Conservation (phyloP, 2,113 vertebrate species). For the Cavia aperea region DNA sequence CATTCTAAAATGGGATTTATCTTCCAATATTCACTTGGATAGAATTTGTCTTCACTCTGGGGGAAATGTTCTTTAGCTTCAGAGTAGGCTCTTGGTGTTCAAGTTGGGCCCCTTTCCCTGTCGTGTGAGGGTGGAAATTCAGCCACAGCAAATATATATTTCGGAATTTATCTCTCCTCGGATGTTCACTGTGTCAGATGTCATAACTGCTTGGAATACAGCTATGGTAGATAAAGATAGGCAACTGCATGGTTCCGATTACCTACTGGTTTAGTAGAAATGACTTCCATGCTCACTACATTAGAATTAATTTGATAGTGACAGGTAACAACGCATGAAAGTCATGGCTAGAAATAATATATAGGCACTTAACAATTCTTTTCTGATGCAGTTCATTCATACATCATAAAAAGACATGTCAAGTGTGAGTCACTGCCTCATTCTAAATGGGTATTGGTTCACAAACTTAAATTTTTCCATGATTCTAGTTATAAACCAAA, state of each 20-base stretch:
- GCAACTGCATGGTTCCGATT: not conserved
- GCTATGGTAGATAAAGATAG: not conserved
- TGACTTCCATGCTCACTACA: conserved; percentile 23
- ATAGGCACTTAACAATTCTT: not conserved
- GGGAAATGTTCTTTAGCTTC: not conserved
- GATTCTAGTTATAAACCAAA: not conserved
- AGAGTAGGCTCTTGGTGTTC: not conserved
- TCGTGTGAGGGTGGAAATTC: not conserved
- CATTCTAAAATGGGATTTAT: not conserved
- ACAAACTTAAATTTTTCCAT: not conserved
- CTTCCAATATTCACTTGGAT: not conserved
- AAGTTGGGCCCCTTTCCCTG: not conserved
- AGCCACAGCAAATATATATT: not conserved
- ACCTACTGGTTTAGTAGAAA: not conserved
- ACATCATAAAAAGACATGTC: not conserved
- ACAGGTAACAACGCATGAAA: not conserved
- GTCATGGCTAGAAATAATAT: not conserved
- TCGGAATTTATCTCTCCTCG: not conserved
- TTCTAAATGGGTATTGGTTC: not conserved
- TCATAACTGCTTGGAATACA: not conserved
- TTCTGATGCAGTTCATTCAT: not conserved
- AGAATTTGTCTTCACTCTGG: not conserved
- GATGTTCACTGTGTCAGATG: not conserved
- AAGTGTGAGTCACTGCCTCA: not conserved
- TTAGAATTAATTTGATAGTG: conserved; percentile 35